Conservation (phyloP, 1,140 invertebrate genomes). For the Pseudobourletiella spinata region DNA sequence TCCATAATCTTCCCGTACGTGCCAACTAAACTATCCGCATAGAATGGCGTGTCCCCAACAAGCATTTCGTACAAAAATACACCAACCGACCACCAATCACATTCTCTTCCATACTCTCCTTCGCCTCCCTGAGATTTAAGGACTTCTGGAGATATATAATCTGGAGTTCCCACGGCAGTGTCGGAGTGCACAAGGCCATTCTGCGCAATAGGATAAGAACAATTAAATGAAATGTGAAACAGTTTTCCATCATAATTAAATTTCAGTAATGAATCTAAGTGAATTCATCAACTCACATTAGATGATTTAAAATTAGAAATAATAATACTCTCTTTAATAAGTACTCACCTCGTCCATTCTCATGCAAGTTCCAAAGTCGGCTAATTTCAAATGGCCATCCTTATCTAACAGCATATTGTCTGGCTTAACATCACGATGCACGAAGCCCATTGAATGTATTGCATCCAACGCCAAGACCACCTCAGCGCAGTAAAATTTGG, state of each 20-base stretch:
- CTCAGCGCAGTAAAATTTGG: conserved; percentile 98
- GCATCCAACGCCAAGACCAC: conserved; percentile 95
- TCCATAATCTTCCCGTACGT: conserved; percentile 99
- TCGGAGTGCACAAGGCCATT: conserved; percentile 92
- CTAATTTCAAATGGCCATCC: conserved; percentile 90
- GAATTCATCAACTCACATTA: no score
- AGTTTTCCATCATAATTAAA: no score
- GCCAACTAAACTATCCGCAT: conserved; percentile 93
- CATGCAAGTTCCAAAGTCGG: conserved; percentile 99
- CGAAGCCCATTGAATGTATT: conserved; percentile 98
- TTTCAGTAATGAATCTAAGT: no score
- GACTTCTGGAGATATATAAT: conserved; percentile 98
- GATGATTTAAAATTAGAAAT: no score
- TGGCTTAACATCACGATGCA: conserved; percentile 96
- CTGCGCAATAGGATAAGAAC: conserved; percentile 41
- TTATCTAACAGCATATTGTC: conserved; percentile 97
- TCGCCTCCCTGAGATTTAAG: conserved; percentile 94
- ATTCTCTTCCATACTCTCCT: conserved; percentile 88
- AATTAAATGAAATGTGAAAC: no score
- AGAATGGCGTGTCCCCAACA: conserved; percentile 97
- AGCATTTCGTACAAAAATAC: conserved; percentile 99
- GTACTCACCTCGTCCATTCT: conserved; percentile 76
- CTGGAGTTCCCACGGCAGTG: conserved; percentile 96
- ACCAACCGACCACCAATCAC: conserved; percentile 99
- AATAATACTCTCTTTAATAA: no score